Evolutionary conservation across 2,888 invertebrate genomes (phyloP).

Genomic region (Ferdinandea cuprea): DNA sequence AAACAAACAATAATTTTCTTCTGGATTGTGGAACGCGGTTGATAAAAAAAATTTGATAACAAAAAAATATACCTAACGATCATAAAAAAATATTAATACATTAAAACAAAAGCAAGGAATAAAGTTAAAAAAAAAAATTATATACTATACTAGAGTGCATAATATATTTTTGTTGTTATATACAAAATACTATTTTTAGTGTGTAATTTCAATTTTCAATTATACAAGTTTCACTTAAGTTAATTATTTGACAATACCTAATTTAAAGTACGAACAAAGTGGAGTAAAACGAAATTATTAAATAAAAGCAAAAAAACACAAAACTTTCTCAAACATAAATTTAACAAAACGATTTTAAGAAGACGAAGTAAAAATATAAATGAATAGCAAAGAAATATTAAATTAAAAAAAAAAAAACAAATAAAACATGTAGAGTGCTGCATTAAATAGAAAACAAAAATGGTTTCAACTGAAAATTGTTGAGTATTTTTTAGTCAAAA

Average conservation of each 20-base stretch:
- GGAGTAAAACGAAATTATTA: conserved; percentile 40
- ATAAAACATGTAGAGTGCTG: conserved; percentile 68
- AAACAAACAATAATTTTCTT: conserved; percentile 62
- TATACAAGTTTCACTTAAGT: conserved; percentile 74
- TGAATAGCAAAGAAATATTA: conserved; percentile 56
- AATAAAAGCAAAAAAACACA: conserved; percentile 34
- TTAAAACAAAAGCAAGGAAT: conserved; percentile 53
- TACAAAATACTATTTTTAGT: conserved; percentile 74
- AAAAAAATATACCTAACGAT: conserved; percentile 52
- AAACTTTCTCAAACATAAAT: conserved; percentile 43
- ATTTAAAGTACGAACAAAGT: conserved; percentile 59
- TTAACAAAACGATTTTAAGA: conserved; percentile 59
- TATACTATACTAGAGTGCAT: conserved; percentile 74
- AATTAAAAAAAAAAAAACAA: conserved; percentile 75
- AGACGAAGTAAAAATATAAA: conserved; percentile 67
- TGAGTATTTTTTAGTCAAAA: conserved; percentile 81
- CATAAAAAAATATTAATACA: conserved; percentile 51
- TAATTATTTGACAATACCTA: conserved; percentile 74
- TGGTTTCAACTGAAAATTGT: conserved; percentile 83
- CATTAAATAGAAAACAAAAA: conserved; percentile 77
- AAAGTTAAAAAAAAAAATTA: conserved; percentile 47
- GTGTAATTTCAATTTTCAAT: conserved; percentile 74
- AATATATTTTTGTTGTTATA: conserved; percentile 75
- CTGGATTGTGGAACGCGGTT: conserved; percentile 71
- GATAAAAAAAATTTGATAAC: conserved; percentile 64